phyloP scores from a whole-genome alignment of 2,888 invertebrate genomes.

The Tanytarsus gracilentus region DNA sequence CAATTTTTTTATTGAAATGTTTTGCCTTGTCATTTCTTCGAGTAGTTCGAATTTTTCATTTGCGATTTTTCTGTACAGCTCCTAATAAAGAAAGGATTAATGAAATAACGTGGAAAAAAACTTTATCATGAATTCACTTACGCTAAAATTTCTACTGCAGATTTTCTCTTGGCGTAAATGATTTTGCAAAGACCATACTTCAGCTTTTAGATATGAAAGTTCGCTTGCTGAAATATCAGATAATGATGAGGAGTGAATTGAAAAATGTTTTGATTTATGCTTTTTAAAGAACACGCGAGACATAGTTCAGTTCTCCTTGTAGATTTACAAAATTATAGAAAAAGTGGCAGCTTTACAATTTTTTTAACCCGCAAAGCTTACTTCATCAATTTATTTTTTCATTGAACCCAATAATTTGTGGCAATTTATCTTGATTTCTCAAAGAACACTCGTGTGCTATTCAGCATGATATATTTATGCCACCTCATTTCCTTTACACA shows the following conservation, averaged over 20 bases:
- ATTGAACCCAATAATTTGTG: too few relatives aligned
- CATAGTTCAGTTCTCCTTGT: too few relatives aligned
- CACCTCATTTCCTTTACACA: slow-evolving; percentile 9
- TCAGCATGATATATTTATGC: neutral
- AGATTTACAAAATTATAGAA: too few relatives aligned
- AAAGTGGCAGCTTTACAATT: too few relatives aligned
- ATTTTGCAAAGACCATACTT: slow-evolving; percentile 38
- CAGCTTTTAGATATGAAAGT: slow-evolving; percentile 35
- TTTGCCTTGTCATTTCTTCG: slow-evolving; percentile 36
- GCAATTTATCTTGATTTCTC: too few relatives aligned
- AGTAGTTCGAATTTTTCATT: slow-evolving; percentile 37
- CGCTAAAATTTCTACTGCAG: slow-evolving; percentile 36
- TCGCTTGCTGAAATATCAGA: slow-evolving; percentile 34
- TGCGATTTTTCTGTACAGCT: slow-evolving; percentile 36
- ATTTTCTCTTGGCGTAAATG: slow-evolving; percentile 34
- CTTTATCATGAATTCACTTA: neutral
- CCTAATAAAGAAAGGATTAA: slow-evolving; percentile 35
- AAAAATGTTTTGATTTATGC: neutral
- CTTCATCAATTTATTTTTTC: too few relatives aligned
- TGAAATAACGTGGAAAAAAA: neutral
- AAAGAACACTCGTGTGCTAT: too few relatives aligned
- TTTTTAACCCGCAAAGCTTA: too few relatives aligned
- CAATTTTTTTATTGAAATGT: slow-evolving; percentile 34
- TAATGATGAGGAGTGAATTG: neutral
- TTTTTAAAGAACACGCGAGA: neutral